Conservation (phyloP, 2,797 vertebrate genomes). For the Novumbra hubbsi region DNA sequence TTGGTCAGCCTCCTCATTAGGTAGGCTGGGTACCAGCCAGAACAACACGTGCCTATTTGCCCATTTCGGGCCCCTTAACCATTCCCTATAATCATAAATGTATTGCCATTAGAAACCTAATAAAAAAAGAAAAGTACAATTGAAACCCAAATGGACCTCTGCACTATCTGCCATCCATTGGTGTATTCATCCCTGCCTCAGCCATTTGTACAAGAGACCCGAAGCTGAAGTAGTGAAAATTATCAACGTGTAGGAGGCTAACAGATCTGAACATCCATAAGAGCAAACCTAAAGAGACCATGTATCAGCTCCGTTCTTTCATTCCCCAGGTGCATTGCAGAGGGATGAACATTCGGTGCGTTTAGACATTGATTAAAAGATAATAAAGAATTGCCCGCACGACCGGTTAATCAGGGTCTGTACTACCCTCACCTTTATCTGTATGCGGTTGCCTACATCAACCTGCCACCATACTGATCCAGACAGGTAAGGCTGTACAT, state of each 20-base stretch:
- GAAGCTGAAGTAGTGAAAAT: too few species aligned
- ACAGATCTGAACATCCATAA: conserved; percentile 39
- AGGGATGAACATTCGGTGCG: conserved; percentile 74
- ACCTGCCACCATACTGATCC: conserved; percentile 18
- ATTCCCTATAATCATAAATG: neutral
- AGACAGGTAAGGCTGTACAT: too few species aligned
- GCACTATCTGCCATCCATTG: too few species aligned
- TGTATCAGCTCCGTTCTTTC: conserved; percentile 47
- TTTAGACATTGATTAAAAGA: conserved; percentile 74
- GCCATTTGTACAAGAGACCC: too few species aligned
- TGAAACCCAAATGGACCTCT: too few species aligned
- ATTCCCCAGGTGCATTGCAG: conserved; percentile 40
- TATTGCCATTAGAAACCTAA: neutral
- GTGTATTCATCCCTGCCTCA: too few species aligned
- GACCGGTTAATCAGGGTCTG: conserved; percentile 74
- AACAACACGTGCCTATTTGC: neutral
- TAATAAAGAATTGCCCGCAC: conserved; percentile 65
- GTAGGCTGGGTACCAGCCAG: too few species aligned
- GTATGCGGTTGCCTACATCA: conserved; percentile 46
- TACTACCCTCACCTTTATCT: conserved; percentile 57
- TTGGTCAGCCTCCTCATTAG: too few species aligned
- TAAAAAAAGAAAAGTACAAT: neutral
- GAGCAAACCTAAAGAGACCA: conserved; percentile 33
- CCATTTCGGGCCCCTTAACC: neutral
- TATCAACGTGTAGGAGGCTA: too few species aligned